These are phyloP conservation scores for Nasonia oneida DNA, from an alignment of 2,888 invertebrate species.

Conservation along the genomic window DNA sequence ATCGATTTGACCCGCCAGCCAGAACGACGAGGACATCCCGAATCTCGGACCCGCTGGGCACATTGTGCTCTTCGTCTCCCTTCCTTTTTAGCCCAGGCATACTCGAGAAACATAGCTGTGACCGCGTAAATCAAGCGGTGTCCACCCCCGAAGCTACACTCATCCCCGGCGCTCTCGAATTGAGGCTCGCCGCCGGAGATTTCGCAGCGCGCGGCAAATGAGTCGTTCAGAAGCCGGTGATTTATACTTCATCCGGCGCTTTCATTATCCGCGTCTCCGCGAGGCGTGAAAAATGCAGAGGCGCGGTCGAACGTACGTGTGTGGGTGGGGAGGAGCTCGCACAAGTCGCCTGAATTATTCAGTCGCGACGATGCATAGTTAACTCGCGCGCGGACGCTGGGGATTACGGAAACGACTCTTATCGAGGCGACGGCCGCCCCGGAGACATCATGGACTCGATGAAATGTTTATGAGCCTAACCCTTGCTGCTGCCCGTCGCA, in stretches of 20 bases:
- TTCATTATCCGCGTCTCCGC: slow-evolving; percentile 50
- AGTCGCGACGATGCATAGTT: slow-evolving; percentile 65
- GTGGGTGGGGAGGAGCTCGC: not conserved
- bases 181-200: slow-evolving; percentile 49
- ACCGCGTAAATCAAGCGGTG: slow-evolving; percentile 58
- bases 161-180: slow-evolving; percentile 31
- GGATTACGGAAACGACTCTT: slow-evolving; percentile 63
- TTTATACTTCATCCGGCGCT: slow-evolving; percentile 61
- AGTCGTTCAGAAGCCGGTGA: slow-evolving; percentile 54
- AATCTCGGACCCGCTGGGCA: slow-evolving; percentile 14
- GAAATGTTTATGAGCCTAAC: slow-evolving; percentile 42
- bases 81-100: not conserved
- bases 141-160: slow-evolving; percentile 46
- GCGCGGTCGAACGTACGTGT: not conserved
- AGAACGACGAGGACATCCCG: not conserved
- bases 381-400: slow-evolving; percentile 61
- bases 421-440: slow-evolving; percentile 55
- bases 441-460: slow-evolving; percentile 4
- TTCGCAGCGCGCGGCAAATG: slow-evolving; percentile 53
- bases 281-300: slow-evolving; percentile 62
- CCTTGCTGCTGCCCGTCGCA: not conserved
- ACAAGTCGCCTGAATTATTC: slow-evolving; percentile 65
- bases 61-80: slow-evolving; percentile 24
- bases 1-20: slow-evolving; percentile 34
- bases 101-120: slow-evolving; percentile 38